Percentiles rank a stretch among this genome's conserved stretches.
phyloP scores from a whole-genome alignment of 2,888 invertebrate species.

The Oxystoma pomonae region DNA sequence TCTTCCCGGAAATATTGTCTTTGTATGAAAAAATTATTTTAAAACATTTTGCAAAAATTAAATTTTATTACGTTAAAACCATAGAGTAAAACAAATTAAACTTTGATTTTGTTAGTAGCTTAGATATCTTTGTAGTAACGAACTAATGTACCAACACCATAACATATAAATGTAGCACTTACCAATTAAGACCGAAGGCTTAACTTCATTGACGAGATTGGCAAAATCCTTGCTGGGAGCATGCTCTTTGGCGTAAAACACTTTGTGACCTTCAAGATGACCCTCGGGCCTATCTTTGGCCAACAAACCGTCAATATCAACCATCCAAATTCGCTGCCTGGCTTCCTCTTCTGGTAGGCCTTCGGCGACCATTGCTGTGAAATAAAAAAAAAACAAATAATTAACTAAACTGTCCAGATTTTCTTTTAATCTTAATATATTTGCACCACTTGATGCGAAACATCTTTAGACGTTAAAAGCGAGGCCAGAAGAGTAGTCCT shows the following conservation, averaged over 20 bases:
- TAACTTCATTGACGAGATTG: slow-evolving; percentile 75
- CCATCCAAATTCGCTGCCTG: slow-evolving; percentile 87
- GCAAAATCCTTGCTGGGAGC: slow-evolving; percentile 73
- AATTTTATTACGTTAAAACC: too few species aligned
- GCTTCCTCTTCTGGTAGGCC: slow-evolving; percentile 60
- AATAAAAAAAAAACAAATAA: slow-evolving; percentile 6
- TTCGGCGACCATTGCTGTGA: slow-evolving; percentile 36
- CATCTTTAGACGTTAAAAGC: too few species aligned
- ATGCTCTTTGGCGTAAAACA: slow-evolving; percentile 72
- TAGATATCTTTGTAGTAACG: too few species aligned
- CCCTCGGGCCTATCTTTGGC: slow-evolving; percentile 65
- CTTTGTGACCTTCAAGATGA: slow-evolving; percentile 65
- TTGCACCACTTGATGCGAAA: too few species aligned
- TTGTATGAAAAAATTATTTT: too few species aligned
- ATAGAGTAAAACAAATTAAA: too few species aligned
- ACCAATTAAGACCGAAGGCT: slow-evolving; percentile 65
- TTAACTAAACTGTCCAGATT: neutral
- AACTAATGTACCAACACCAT: too few species aligned
- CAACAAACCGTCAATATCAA: slow-evolving; percentile 88
- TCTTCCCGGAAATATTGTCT: too few species aligned
- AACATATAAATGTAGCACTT: too few species aligned
- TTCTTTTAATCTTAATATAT: neutral
- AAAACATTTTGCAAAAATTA: too few species aligned
- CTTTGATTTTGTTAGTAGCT: too few species aligned
- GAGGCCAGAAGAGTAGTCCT: too few species aligned